Evolutionary conservation across 2,113 vertebrate genomes (phyloP), one percentile per base, ranked within the genome.

Genomic region (Xerus inauris): DNA sequence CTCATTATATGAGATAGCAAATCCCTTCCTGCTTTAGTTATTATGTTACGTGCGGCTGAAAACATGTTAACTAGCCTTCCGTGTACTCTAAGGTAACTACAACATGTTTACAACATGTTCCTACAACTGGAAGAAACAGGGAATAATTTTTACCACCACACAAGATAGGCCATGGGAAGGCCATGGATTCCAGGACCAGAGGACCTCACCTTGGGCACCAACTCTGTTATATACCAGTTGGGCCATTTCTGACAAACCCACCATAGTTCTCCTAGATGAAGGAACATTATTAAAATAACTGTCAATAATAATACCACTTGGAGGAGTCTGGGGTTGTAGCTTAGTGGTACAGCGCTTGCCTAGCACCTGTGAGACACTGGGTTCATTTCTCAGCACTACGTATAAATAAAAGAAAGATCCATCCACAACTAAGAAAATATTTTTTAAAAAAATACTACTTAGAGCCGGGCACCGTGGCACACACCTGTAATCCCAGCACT

Each of bases 211-310:
- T 40, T 6, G 10, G 54, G 38, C 12, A 40, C 54, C 54, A 30
- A 51, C 47, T 95, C 73, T 75, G 71, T 54, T 75, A 51, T 38
- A 73, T 20, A 62, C 35, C 17, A 28, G 26, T 26, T 54, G 3
- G 6, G 38, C 17, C 49, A 72, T 67, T 85, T 81, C 11, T 9
- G 7, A 54, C 24, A 32, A 49, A 28, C n/a, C n/a, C 71, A 64
- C 9, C 62, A 82, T 64, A 69, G 65, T 54, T 95, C 94, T 92
- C 87, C 51, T 17, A 77, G 54, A 93, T n/a, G 71, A 35, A 51
- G 35, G 92, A 59, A 10, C 26, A 49, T 62, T 47, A 16, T 69
- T 67, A 47, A 73, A 96, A 92, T 95, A 85, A 94, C 4, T 51
- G 0, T 67, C 13, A 76, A 72, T 90, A 40, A 30, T 40, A 87